Evolutionary conservation across 2,113 vertebrate species (phyloP), one percentile per base, ranked within the genome.

Genomic region (Copsychus sechellarum): DNA sequence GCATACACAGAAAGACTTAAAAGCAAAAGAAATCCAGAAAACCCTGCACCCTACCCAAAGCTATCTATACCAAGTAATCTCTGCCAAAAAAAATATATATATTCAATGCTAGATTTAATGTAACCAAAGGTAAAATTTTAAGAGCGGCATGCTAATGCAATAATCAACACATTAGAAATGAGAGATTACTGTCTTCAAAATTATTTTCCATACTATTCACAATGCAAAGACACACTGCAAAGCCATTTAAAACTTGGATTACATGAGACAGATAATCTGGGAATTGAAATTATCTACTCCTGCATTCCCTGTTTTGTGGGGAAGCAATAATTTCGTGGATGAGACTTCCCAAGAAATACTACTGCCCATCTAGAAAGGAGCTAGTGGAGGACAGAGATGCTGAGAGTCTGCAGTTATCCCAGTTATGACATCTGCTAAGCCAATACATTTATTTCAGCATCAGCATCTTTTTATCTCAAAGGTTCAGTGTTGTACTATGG

Each of bases 371-470:
- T 28, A 58, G 71, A 58, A 78, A 56, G 54, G 4, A 58, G 11
- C 15, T 54, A 83, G 60, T 43, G 64, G 42, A 90, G 90, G 80
- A 64, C 62, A 92, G 54, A 88, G 67, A 61, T 53, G 84, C 70
- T 91, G 78, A 76, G 66, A 90, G 70, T 15, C 74, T 85, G 85
- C 0, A 1, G 36, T 36, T 71, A 57, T 43, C 50, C 73, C 70
- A 94, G 42, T 94, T 91, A 94, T 92, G 86, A 82, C 70, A 57
- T 91, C 73, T 92, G 40, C 70, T 81, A 53, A 15, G 36, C 78
- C 84, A 81, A 18, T 21, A 53, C 38, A 81, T 11, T 65, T 81
- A 57, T 74, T 60, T 36, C 69, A 76, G 65, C 51, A 90, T 15
- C 48, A 54, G 42, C 31, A 26, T 72, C 53, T 81, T 89, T 81